Conservation (phyloP, 1,140 invertebrate species). For the Dendroctonus ponderosae region DNA sequence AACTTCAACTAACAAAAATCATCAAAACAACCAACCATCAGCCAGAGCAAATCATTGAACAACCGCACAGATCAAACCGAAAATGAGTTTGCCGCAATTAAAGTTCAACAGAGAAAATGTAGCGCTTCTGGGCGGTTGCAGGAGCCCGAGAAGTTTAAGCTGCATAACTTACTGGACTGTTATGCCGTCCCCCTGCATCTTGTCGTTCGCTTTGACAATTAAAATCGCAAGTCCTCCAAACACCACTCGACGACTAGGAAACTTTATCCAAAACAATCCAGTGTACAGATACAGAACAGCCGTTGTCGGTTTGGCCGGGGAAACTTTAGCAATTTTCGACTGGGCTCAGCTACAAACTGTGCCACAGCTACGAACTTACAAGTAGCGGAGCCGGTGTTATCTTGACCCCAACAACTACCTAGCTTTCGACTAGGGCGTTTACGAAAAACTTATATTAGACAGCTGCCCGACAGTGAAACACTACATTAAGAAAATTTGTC, state of each 20-base stretch:
- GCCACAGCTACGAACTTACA: conserved; percentile 20
- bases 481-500: too few species aligned
- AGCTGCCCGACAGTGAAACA: background rate
- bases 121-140: too few species aligned
- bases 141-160: background rate
- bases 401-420: conserved; percentile 23
- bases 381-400: conserved; percentile 25
- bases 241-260: conserved; percentile 8
- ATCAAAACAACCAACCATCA: too few species aligned
- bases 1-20: too few species aligned
- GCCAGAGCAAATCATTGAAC: too few species aligned
- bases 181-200: background rate
- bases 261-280: conserved; percentile 22
- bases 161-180: background rate
- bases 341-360: conserved; percentile 18
- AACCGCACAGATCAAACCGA: too few species aligned
- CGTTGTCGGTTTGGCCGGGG: conserved; percentile 8
- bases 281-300: conserved; percentile 16
- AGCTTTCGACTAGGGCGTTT: conserved; percentile 10
- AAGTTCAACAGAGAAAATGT: too few species aligned
- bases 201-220: conserved; percentile 9
- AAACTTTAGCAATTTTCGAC: conserved; percentile 26
- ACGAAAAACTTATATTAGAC: conserved; percentile 12
- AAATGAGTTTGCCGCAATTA: too few species aligned
- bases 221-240: conserved; percentile 17